Evolutionary conservation across 53 echinoderm and acorn worm species (phyloP).

Genomic region (Paelopatides confundens): DNA sequence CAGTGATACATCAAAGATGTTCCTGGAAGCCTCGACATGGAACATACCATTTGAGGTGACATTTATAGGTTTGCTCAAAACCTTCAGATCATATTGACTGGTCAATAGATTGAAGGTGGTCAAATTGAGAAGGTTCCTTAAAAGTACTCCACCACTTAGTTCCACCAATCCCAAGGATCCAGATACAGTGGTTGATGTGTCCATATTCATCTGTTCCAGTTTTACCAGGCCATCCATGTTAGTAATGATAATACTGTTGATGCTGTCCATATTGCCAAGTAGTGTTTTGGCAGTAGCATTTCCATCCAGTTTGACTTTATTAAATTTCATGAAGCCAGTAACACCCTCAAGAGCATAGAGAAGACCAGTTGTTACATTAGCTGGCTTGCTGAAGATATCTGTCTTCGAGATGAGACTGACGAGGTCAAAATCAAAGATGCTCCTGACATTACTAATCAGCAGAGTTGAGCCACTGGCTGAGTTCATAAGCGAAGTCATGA

Average conservation of each 20-base stretch:
- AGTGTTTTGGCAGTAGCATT: conserved; percentile 1
- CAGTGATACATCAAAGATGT: conserved; percentile 69
- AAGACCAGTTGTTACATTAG: conserved; percentile 32
- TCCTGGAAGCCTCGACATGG: conserved; percentile 57
- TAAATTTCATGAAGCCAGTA: conserved; percentile 30
- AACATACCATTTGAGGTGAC: conserved; percentile 62
- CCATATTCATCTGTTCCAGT: conserved; percentile 43
- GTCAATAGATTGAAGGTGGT: conserved; percentile 58
- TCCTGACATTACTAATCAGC: conserved; percentile 62
- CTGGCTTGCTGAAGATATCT: conserved; percentile 46
- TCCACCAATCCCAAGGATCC: background rate
- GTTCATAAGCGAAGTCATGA: conserved; percentile 47
- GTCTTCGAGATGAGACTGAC: conserved; percentile 27
- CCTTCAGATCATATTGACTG: background rate
- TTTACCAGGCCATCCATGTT: conserved; percentile 48
- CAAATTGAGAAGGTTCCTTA: conserved; percentile 43
- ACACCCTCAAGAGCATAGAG: conserved; percentile 45
- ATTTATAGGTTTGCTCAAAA: conserved; percentile 47
- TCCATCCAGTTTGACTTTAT: background rate
- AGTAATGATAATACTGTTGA: background rate
- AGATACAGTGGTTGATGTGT: background rate
- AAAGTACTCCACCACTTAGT: background rate
- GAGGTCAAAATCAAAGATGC: conserved; percentile 63
- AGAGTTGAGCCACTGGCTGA: conserved; percentile 17
- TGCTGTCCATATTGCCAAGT: background rate